Evolutionary conservation across 2,888 invertebrate genomes (phyloP), one percentile per base, ranked within the genome.

Genomic region (Tortrix viridana): DNA sequence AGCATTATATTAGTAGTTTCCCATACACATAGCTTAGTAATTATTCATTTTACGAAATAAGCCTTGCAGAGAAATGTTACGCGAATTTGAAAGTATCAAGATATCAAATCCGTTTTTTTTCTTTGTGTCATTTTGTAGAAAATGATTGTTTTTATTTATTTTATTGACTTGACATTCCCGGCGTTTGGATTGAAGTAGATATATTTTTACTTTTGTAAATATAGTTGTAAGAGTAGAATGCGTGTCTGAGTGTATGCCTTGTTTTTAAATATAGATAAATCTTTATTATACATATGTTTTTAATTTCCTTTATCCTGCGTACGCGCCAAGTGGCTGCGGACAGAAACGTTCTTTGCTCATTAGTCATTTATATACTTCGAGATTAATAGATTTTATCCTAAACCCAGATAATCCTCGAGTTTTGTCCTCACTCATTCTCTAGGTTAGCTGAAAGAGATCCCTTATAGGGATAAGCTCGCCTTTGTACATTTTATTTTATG

Each of bases 191-290:
- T 19, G 38, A 50, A 19, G 14, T 41, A 41, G 41, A 6, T 41
- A n/a, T 52, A 48, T 49, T 60, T 55, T 60, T 55, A 50, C 55
- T 60, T 60, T 60, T 60, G 60, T 65, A 60, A 60, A 60, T 65
- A 65, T 60, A 49, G 54, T 44, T 47, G 12, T 63, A 63, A 62
- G 62, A 19, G 41, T 63, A 63, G 56, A 38, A 43, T n/a, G 53
- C 37, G 57, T 65, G 65, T 65, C 57, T 22, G 60, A 44, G 67
- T 74, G 74, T 71, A 69, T 63, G 63, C 19, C 43, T 38, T 74
- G 69, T 68, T 56, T 68, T 72, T 58, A 78, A 74, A 77, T 76
- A 66, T 73, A 74, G 73, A 74, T 61, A 64, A n/a, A 72, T 71
- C 73, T 69, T 62, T 66, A 61, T 57, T 52, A 47, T 44, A 53